Evolutionary conservation across 2,888 invertebrate genomes (phyloP).

Genomic region (Romanomermis culicivorax): DNA sequence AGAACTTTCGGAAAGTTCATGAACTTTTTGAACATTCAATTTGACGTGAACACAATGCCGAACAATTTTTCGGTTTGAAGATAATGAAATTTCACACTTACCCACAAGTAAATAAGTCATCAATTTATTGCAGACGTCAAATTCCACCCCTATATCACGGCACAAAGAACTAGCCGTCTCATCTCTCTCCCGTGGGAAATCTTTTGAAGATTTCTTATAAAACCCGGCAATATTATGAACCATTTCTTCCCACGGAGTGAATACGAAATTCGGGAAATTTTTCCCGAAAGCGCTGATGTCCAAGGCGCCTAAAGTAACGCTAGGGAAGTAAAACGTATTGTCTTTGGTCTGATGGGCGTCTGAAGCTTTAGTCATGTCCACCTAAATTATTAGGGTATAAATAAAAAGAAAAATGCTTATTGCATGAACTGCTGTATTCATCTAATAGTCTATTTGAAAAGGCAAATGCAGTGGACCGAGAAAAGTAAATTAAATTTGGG

Average conservation of each 20-base stretch:
- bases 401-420: no score
- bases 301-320: not conserved
- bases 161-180: not conserved
- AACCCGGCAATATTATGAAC: not conserved
- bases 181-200: not conserved
- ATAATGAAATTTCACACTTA: not conserved
- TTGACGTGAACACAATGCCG: no score
- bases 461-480: no score
- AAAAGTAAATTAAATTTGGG: no score
- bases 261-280: not conserved
- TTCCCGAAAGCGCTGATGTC: not conserved
- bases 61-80: no score
- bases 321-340: not conserved
- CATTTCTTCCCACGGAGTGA: not conserved
- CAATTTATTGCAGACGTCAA: not conserved
- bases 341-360: no score
- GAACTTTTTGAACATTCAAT: no score
- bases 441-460: no score
- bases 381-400: no score
- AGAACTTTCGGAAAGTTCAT: no score
- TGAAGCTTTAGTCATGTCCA: no score
- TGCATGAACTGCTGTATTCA: no score
- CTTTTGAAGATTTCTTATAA: not conserved
- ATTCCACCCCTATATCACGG: not conserved
- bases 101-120: not conserved